Evolutionary conservation across 2,888 invertebrate genomes (phyloP), one percentile per base, ranked within the genome.

Genomic region (Hyalella azteca): DNA sequence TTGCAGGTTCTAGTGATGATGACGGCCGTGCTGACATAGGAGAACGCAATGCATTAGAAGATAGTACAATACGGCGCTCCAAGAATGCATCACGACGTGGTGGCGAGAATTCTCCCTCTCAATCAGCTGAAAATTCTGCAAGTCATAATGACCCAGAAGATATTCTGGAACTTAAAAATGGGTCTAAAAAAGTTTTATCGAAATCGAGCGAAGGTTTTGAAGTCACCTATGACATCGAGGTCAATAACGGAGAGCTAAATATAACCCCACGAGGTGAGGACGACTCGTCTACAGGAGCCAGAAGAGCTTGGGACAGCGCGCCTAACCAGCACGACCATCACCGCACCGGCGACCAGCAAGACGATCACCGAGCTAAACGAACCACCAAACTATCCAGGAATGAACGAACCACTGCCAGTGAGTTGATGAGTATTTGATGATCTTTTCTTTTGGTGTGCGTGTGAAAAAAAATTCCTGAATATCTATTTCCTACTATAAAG

Each of bases 261-360:
- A 80, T 73, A 73, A 79, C 66, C 4, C 66, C 66, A 40, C 78
- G 75, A 19, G 81, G 41, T 48, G 80, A 79, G 48, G 84, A 32
- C 19, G 39, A 48, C 22, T 11, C 49, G 5, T n/a, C n/a, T 49
- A 32, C 29, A 32, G 50, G 50, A 3, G 41, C 26, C 32, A 77
- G 22, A 39, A 77, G 26, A 45, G 50, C 48, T 15, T 49, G 77
- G 50, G 77, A 39, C 26, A 77, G 77, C 48, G 50, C 48, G 11
- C 29, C 39, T 4, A 36, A 50, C 22, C 49, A 49, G 1, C 45
- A 19, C 11, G 32, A 49, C 15, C 4, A 7, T 15, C 48, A 29
- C 29, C 48, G 13, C 19, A 50, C 77, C 22, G 45, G 36, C 39
- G 22, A 32, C 2, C 48, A n/a, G 11, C 48, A 19, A 36, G n/a